These are phyloP conservation scores for Strigamia crassipes DNA, from an alignment of 2,888 invertebrate genomes.

Conservation along the genomic window DNA sequence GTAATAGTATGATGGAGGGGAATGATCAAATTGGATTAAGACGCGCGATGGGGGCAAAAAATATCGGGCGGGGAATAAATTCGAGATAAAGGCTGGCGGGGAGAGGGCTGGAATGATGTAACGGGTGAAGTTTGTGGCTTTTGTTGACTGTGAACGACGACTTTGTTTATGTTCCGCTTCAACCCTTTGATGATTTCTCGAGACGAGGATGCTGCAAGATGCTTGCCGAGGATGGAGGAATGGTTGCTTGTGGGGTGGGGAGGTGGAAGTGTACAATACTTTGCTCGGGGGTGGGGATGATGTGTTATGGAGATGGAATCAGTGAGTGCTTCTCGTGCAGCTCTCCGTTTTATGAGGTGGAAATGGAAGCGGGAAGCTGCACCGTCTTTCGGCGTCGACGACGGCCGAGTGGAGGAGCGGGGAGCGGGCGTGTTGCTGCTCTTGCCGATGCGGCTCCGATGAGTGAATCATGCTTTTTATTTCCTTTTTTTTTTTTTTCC, in stretches of 20 bases:
- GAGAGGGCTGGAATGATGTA: not conserved
- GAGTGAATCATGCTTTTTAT: conserved; percentile 26
- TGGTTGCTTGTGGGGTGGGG: not conserved
- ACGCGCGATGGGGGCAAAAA: not conserved
- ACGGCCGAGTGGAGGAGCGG: not conserved
- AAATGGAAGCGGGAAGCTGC: not conserved
- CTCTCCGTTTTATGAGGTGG: not conserved
- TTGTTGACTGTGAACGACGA: not conserved
- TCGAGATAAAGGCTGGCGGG: too few relatives aligned
- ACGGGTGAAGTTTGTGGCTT: not conserved
- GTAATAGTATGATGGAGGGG: not conserved
- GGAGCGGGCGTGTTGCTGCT: not conserved
- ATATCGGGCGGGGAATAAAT: not conserved
- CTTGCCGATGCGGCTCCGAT: not conserved
- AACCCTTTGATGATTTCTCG: not conserved
- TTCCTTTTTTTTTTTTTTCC: conserved; percentile 41
- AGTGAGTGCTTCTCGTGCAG: not conserved
- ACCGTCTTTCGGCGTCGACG: not conserved
- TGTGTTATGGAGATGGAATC: not conserved
- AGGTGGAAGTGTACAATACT: not conserved
- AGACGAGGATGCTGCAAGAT: not conserved
- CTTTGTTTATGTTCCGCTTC: not conserved
- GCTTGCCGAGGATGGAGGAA: not conserved
- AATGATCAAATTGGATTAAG: not conserved
- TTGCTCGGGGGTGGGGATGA: not conserved